Evolutionary conservation across 1,140 invertebrate species (phyloP), one percentile per base, ranked within the genome.

Genomic region (Asobara japonica): DNA sequence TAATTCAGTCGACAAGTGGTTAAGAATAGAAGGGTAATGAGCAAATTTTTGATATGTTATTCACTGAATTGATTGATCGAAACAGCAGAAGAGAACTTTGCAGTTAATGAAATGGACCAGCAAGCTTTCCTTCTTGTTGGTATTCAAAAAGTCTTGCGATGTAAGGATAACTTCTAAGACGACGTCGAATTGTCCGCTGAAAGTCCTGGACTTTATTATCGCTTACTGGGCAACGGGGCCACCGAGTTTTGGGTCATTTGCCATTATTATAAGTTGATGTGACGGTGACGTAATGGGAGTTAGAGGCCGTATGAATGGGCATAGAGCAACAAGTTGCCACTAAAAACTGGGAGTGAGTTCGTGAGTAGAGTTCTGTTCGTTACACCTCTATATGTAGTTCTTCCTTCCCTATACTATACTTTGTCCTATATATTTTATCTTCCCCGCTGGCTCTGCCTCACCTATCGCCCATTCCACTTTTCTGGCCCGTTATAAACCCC

Each of bases 281-380:
- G 84, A 87, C 83, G 85, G n/a, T 86, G 84, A 87, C 85, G 85
- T 87, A 87, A 87, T 87, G 83, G 84, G 82, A 86, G 85, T 87
- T 86, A 84, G 84, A 87, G 41, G 84, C 83, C 83, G 85, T 87
- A 86, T 87, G 85, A 87, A 87, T 87, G 85, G 84, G 84, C 82
- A 85, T 84, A 83, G 82, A 85, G 85, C 85, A 87, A 87, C 85
- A 87, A 87, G 85, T 88, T 87, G 86, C 86, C 83, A 87, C 85
- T 88, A 88, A 88, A 88, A 88, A 87, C 85, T 87, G 85, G 81
- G 85, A 87, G 85, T 86, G 86, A 86, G 86, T 88, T 87, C 82
- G 85, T 88, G 86, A 88, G 86, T 88, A 83, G 86, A 87, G 86
- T 88, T 88, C 84, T 88, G 85, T 84, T 87, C 86, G 86, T 88